Evolutionary conservation across 2,888 invertebrate genomes (phyloP).

Genomic region (Aphidius colemani): DNA sequence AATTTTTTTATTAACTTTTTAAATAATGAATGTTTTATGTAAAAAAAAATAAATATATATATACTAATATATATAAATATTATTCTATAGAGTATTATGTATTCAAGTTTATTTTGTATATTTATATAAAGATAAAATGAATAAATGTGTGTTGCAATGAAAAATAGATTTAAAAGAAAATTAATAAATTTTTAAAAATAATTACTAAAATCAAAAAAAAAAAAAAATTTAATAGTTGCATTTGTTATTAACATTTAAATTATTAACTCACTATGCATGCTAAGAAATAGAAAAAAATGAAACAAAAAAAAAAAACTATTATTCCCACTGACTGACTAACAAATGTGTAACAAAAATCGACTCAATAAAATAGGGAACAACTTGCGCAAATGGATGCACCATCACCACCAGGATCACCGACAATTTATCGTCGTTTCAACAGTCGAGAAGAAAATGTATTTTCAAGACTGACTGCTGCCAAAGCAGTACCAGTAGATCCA

Average conservation of each 20-base stretch:
- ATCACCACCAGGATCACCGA: slow-evolving; percentile 68
- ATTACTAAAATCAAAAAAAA: background rate
- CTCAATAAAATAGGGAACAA: slow-evolving; percentile 61
- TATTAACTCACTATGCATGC: slow-evolving; percentile 6
- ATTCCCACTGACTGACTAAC: slow-evolving; percentile 46
- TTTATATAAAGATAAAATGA: too few species aligned
- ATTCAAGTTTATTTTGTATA: too few species aligned
- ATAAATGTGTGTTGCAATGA: too few species aligned
- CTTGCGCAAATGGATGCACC: slow-evolving; percentile 64
- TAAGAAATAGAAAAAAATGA: background rate
- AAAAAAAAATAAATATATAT: too few species aligned
- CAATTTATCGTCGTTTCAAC: slow-evolving; percentile 62
- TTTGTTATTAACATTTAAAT: background rate
- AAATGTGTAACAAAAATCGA: slow-evolving; percentile 35
- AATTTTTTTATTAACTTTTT: too few species aligned
- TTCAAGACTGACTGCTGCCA: slow-evolving; percentile 71
- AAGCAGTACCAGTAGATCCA: slow-evolving; percentile 61
- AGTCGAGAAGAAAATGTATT: slow-evolving; percentile 75
- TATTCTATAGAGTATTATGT: too few species aligned
- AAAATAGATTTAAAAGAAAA: background rate
- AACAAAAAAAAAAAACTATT: background rate
- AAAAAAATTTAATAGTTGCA: too few species aligned
- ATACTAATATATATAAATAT: too few species aligned
- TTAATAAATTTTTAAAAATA: background rate
- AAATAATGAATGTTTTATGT: too few species aligned